These are phyloP conservation scores for Eulemur macaco DNA, from an alignment of 2,113 vertebrate species.

Conservation along the genomic window DNA sequence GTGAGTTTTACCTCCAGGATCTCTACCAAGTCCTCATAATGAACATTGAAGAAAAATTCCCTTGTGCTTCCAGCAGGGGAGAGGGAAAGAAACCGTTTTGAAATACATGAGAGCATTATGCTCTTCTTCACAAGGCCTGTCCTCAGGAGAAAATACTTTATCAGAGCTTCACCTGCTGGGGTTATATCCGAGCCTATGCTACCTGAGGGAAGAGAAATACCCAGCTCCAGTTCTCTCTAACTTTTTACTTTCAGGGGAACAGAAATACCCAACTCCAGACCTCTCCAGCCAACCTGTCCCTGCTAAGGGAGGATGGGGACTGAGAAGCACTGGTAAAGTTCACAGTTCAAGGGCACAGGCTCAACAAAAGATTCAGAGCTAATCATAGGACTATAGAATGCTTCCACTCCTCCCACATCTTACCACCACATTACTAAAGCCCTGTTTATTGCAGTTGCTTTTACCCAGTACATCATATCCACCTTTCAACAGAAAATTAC, in stretches of 20 bases:
- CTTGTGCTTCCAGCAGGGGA: background rate
- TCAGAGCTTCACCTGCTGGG: background rate
- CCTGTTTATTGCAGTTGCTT: background rate
- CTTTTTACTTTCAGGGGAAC: background rate
- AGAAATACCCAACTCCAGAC: background rate
- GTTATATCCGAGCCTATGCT: background rate
- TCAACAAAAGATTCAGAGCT: background rate
- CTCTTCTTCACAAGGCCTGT: background rate
- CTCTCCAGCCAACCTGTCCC: background rate
- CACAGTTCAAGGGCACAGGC: background rate
- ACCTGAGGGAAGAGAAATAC: background rate
- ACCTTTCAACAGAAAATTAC: background rate
- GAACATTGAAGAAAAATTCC: background rate
- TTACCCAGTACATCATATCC: background rate
- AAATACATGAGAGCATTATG: background rate
- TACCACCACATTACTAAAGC: background rate
- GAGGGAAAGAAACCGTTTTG: background rate
- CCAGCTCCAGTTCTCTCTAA: background rate
- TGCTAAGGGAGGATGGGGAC: background rate
- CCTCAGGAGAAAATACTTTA: background rate
- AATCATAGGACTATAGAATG: background rate
- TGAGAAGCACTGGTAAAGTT: background rate
- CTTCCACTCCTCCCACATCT: background rate
- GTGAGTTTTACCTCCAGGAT: background rate
- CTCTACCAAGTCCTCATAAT: background rate